Conservation (phyloP, 2,113 vertebrate genomes). For the Chaetorhynchus papuensis region DNA sequence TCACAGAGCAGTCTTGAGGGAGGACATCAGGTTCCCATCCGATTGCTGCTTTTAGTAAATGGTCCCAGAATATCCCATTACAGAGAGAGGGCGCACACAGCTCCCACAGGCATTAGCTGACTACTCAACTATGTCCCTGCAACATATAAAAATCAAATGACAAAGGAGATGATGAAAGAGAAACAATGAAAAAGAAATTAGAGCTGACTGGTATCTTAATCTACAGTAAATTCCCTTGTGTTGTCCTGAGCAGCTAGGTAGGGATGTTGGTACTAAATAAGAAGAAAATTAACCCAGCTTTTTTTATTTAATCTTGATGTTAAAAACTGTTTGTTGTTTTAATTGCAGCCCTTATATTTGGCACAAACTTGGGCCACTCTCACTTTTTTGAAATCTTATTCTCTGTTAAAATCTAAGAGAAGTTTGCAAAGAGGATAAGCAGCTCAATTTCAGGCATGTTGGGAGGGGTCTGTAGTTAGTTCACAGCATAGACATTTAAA, state of each 20-base stretch:
- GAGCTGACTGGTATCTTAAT: not conserved
- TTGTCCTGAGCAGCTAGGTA: not conserved
- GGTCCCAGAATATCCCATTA: conserved; percentile 41
- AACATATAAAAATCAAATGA: not conserved
- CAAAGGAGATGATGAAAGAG: conserved; percentile 9
- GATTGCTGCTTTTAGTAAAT: not conserved
- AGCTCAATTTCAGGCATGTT: not conserved
- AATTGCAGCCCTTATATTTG: accelerated
- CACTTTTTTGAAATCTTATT: not conserved
- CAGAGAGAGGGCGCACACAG: not conserved
- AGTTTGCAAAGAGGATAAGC: not conserved
- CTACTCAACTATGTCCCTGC: not conserved
- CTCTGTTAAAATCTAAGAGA: not conserved
- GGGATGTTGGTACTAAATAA: not conserved
- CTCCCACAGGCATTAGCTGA: not conserved
- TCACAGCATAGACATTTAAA: not conserved
- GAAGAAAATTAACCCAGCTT: not conserved
- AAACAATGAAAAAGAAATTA: conserved; percentile 3
- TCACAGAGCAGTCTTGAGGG: conserved; percentile 7
- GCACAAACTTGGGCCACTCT: not conserved
- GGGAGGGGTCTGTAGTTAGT: not conserved
- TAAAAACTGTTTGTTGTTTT: not conserved
- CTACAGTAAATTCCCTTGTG: not conserved
- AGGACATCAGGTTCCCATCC: conserved; percentile 39
- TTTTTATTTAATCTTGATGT: not conserved